These are phyloP conservation scores for Collichthys lucidus DNA, from an alignment of 2,113 vertebrate species.

Conservation along the genomic window DNA sequence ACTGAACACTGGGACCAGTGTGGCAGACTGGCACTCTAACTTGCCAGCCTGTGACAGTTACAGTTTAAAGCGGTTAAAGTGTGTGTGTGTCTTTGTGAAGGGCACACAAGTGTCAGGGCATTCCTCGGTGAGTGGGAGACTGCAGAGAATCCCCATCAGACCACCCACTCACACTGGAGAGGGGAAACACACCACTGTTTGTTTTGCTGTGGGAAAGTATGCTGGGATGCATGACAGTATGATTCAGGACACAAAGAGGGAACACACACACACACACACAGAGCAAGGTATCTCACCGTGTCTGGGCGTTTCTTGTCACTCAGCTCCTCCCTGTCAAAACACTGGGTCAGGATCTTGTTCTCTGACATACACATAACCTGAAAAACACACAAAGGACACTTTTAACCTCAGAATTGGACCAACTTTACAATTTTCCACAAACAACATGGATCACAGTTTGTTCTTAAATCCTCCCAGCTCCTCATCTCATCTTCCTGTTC, in stretches of 20 bases:
- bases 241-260: background rate
- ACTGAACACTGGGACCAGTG: slow-evolving; percentile 71
- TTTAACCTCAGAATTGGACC: background rate
- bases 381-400: slow-evolving; percentile 3
- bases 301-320: slow-evolving; percentile 97
- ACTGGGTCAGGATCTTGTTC: slow-evolving; percentile 94
- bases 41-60: slow-evolving; percentile 59
- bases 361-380: slow-evolving; percentile 96
- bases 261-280: background rate
- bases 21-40: slow-evolving; percentile 49
- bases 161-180: slow-evolving; percentile 46
- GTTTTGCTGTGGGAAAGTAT: slow-evolving; percentile 69
- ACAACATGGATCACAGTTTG: background rate
- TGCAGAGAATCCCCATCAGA: slow-evolving; percentile 63
- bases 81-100: slow-evolving; percentile 25
- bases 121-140: slow-evolving; percentile 68
- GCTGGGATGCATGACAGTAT: background rate
- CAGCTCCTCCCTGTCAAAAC: slow-evolving; percentile 92
- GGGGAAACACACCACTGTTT: slow-evolving; percentile 62
- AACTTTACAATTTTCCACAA: too few species aligned
- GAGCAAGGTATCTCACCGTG: slow-evolving; percentile 85
- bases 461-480: background rate
- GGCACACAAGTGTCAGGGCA: slow-evolving; percentile 64
- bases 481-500: background rate
- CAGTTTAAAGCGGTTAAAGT: slow-evolving; percentile 12